Conservation (phyloP, 2,113 vertebrate genomes). For the Phaethon lepturus region DNA sequence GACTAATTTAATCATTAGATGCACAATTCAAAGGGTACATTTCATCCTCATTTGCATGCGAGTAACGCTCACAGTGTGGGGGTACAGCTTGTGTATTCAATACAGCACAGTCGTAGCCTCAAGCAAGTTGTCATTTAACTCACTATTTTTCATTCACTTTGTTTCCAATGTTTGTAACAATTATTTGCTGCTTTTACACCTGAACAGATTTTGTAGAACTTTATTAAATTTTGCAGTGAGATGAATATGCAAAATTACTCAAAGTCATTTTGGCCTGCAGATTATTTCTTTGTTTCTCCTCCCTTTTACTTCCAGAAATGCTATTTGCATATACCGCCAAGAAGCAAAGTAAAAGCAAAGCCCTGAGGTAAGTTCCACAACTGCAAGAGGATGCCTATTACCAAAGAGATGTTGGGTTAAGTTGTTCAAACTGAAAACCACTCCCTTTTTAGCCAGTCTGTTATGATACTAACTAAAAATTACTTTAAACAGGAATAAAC, state of each 20-base stretch:
- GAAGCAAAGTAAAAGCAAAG: not conserved
- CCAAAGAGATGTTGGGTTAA: not conserved
- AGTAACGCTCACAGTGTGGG: too few species aligned
- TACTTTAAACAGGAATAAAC: not conserved
- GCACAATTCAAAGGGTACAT: not conserved
- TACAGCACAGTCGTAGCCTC: rapidly evolving
- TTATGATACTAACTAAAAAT: not conserved
- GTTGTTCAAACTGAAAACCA: not conserved
- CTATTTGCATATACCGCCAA: rapidly evolving
- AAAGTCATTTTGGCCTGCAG: not conserved
- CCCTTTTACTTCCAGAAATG: not conserved
- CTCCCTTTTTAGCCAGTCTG: not conserved
- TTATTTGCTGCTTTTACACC: not conserved
- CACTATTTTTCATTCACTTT: not conserved
- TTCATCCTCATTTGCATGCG: not conserved
- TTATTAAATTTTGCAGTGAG: not conserved
- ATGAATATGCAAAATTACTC: not conserved
- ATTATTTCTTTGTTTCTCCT: not conserved
- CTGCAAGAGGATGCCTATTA: not conserved
- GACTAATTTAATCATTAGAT: not conserved
- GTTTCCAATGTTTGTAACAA: not conserved
- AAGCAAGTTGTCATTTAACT: not conserved
- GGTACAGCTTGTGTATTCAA: not conserved
- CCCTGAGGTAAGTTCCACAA: not conserved
- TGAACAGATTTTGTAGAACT: not conserved